phyloP scores from a whole-genome alignment of 2,113 vertebrate genomes.

The Bubo bubo region DNA sequence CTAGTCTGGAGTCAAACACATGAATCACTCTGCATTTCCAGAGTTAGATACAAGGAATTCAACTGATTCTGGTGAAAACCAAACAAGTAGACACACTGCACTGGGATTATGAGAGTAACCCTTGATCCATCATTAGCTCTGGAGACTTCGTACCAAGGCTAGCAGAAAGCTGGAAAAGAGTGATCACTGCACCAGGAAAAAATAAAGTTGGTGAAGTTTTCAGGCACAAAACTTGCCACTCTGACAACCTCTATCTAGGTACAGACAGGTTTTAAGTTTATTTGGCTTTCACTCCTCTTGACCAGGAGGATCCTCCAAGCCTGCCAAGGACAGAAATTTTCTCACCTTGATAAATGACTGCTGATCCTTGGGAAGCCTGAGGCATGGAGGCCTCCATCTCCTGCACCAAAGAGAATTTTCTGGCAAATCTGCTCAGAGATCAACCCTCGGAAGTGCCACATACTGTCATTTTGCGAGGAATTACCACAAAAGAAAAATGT shows the following conservation, averaged over 20 bases:
- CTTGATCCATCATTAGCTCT: background rate
- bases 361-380: background rate
- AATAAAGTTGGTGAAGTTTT: background rate
- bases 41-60: background rate
- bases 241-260: background rate
- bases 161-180: background rate
- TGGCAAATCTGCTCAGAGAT: background rate
- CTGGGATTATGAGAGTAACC: background rate
- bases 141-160: background rate
- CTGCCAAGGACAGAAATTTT: background rate
- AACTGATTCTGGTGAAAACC: background rate
- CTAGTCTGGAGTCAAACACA: background rate
- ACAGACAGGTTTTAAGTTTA: background rate
- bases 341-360: background rate
- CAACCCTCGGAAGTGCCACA: rapidly evolving
- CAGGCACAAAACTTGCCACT: background rate
- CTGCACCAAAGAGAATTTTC: background rate
- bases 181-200: background rate
- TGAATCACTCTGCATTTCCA: background rate
- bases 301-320: background rate
- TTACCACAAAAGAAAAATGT: background rate
- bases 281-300: background rate
- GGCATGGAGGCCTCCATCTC: background rate
- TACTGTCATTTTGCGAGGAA: background rate
- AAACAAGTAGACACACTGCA: background rate